Conservation (phyloP, 2,113 vertebrate species). For the Crotalus horridus region DNA sequence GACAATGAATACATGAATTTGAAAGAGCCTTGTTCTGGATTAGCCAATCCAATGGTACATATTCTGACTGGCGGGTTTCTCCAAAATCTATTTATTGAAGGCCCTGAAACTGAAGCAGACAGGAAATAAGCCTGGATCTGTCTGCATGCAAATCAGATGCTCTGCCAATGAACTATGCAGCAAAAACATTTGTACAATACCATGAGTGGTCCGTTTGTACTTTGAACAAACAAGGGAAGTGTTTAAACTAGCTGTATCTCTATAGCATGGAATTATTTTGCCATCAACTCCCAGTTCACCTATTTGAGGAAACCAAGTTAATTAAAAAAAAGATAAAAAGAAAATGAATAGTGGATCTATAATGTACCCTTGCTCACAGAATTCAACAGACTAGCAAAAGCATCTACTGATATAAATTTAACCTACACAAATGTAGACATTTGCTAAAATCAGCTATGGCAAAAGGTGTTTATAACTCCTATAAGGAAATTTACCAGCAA, state of each 20-base stretch:
- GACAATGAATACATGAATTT: too few species aligned
- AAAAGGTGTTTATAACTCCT: constrained; percentile 13
- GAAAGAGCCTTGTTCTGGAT: background rate
- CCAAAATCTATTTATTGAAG: background rate
- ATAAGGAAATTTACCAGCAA: constrained; percentile 1
- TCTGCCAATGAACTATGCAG: background rate
- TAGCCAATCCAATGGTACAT: background rate
- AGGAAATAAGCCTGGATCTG: background rate
- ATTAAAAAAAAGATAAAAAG: background rate
- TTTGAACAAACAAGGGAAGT: background rate
- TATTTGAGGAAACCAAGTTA: background rate
- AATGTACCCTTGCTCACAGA: background rate
- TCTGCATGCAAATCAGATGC: background rate
- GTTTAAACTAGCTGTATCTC: background rate
- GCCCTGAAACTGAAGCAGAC: background rate
- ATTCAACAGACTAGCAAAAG: background rate
- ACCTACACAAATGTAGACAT: background rate
- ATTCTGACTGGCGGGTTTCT: background rate
- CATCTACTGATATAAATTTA: background rate
- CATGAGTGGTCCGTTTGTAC: background rate
- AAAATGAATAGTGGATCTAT: background rate
- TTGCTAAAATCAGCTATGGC: constrained; percentile 11
- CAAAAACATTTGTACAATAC: background rate
- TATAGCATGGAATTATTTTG: background rate
- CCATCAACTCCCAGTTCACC: background rate